Evolutionary conservation across 1,140 invertebrate species (phyloP), one percentile per base, ranked within the genome.

Genomic region (Sarcophaga peregrina): DNA sequence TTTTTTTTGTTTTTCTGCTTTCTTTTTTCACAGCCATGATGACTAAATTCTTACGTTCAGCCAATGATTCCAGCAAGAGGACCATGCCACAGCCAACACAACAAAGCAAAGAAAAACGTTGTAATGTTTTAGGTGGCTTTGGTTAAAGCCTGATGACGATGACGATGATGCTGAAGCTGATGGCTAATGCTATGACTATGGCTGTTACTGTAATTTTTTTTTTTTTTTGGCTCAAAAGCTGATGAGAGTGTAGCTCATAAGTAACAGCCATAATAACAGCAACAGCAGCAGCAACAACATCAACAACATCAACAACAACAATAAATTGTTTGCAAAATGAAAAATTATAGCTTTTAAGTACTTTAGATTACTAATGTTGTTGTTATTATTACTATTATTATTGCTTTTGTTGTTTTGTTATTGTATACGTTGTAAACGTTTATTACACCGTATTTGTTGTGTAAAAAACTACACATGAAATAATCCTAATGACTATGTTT

Each of bases 321-420:
- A 58, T 2, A 15, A 68, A 68, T 20, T 68, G 62, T 17, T 68
- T 68, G 17, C 37, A 78, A 72, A 78, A 78, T 78, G 75, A 78
- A 78, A 78, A 78, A 78, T 78, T 78, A 78, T 47, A 50, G 75
- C 75, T 78, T 78, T 78, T 78, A 78, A 78, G 75, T 52, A 78
- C 75, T 78, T 78, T 50, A 78, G 75, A 78, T 78, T 78, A 25
- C 62, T 68, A 20, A 20, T 68, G 17, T 25, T 68, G 62, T 68
- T 68, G 62, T 47, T 75, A 13, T 75, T 75, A 37, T 75, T 74
- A 37, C 45, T 75, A 5, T 47, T 75, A n/a, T 37, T 46, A 10
- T 54, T 54, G 15, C 52, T 8, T 72, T 20, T n/a, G n/a, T n/a
- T n/a, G n/a, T n/a, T n/a, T n/a, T n/a, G n/a, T 25, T 25, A 9